Evolutionary conservation across 2,888 invertebrate species (phyloP), one percentile per base, ranked within the genome.

Genomic region (Oxycera nigricornis): DNA sequence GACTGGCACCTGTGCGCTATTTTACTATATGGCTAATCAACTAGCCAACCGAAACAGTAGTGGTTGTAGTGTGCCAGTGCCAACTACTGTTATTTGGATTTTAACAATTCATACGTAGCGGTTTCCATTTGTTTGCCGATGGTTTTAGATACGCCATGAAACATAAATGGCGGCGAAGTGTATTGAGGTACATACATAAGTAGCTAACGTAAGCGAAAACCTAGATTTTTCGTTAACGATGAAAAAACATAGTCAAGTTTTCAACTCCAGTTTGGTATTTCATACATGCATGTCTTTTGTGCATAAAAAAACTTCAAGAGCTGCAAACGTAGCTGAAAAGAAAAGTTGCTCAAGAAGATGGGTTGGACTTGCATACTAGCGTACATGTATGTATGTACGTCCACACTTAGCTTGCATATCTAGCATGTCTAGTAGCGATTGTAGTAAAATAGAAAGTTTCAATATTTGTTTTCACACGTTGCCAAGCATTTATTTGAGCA

Each of bases 41-140:
- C 30, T 24, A 55, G 24, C 24, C 55, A 30, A 30, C n/a, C n/a
- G n/a, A n/a, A n/a, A n/a, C 59, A 30, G 59, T 59, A 59, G 59
- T 59, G 30, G 9, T 59, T 59, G 59, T 59, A 59, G 22, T 59
- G 24, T 22, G 26, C 11, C 28, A 46, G 46, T 17, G n/a, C 3
- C 30, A 59, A 62, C 62, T 62, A 62, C 62, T 62, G 62, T 62
- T 62, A 62, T 62, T 39, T 14, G 31, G 39, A 62, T 62, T 20
- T 35, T 2, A 62, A 62, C 22, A 28, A 22, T 28, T 59, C 26
- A 6, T 28, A 59, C 24, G 24, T 59, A 59, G 59, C 59, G 28
- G 59, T 26, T 59, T 59, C 17, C 26, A 22, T 14, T 59, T 59
- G 26, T 59, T 24, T 59, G 17, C 24, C 59, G 2, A 3, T 26